phyloP scores from a whole-genome alignment of 2,888 invertebrate species.

The Drosophila subquinaria region DNA sequence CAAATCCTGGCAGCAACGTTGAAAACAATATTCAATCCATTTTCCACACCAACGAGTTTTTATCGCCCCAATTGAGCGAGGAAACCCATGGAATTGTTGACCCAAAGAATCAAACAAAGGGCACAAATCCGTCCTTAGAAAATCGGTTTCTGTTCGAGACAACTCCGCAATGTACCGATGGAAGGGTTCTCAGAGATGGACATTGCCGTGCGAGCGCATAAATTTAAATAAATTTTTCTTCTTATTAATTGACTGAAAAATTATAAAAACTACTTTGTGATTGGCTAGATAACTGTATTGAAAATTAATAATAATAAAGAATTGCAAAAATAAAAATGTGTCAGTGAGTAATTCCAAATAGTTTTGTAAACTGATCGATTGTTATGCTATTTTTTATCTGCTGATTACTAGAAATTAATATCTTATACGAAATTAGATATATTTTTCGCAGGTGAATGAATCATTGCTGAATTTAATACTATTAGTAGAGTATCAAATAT shows the following conservation, averaged over 20 bases:
- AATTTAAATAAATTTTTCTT: not conserved
- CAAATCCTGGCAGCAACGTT: slow-evolving; percentile 5
- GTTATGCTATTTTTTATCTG: not conserved
- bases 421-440: not conserved
- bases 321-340: not conserved
- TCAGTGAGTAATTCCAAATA: not conserved
- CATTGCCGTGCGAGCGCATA: slow-evolving; percentile 66
- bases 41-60: slow-evolving; percentile 43
- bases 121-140: slow-evolving; percentile 11
- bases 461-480: not conserved
- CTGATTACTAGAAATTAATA: not conserved
- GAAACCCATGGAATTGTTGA: slow-evolving; percentile 10
- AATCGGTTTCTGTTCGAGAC: slow-evolving; percentile 62
- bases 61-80: slow-evolving; percentile 15
- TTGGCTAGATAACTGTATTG: slow-evolving; percentile 13
- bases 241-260: not conserved
- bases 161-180: slow-evolving; percentile 52
- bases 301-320: slow-evolving; percentile 1
- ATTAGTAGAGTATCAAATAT: not conserved
- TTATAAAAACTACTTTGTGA: not conserved
- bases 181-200: slow-evolving; percentile 34
- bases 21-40: slow-evolving; percentile 34
- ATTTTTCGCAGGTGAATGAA: not conserved
- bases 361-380: not conserved
- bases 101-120: slow-evolving; percentile 29